Evolutionary conservation across 2,888 invertebrate species (phyloP), one percentile per base, ranked within the genome.

Genomic region (Norana najaformis): DNA sequence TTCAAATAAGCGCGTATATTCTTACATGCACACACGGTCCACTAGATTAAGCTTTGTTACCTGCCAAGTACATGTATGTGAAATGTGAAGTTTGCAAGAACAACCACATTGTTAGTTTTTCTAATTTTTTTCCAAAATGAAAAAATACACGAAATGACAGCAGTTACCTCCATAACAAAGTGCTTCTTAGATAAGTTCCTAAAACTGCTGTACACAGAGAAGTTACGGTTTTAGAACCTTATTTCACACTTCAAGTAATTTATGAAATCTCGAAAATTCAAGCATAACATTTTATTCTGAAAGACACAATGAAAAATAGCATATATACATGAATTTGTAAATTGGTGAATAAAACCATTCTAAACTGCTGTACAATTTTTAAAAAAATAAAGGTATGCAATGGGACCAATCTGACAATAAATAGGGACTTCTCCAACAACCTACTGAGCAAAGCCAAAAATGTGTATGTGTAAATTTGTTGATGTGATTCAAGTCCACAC

Each of bases 401-500:
- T 69, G 69, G 69, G 69, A n/a, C 69, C n/a, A 69, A 69, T 69
- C 69, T 69, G 69, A n/a, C 69, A 69, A 69, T 69, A 30, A n/a
- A 1, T 69, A n/a, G n/a, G n/a, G 69, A 69, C 69, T n/a, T n/a
- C 69, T 69, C n/a, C 69, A 30, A 69, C 69, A 69, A 69, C 69
- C 8, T 16, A 69, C 16, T n/a, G n/a, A n/a, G n/a, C 69, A 69
- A 69, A 69, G 69, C 69, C 69, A 30, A 23, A 53, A 30, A n/a
- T 11, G 11, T 47, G n/a, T n/a, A 69, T n/a, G 30, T 69, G n/a
- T n/a, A n/a, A n/a, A 69, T 69, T 69, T 69, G 69, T 69, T n/a
- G 69, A 69, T 8, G 13, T 69, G n/a, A 69, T n/a, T 69, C n/a
- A 69, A 23, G 47, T 47, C 2, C 1, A 47, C n/a, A 8, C 30